A percentile compares a stretch with the other conserved stretches of the same genome.
Conservation (phyloP, 2,888 invertebrate genomes). For the Scaptomyza reducta region DNA sequence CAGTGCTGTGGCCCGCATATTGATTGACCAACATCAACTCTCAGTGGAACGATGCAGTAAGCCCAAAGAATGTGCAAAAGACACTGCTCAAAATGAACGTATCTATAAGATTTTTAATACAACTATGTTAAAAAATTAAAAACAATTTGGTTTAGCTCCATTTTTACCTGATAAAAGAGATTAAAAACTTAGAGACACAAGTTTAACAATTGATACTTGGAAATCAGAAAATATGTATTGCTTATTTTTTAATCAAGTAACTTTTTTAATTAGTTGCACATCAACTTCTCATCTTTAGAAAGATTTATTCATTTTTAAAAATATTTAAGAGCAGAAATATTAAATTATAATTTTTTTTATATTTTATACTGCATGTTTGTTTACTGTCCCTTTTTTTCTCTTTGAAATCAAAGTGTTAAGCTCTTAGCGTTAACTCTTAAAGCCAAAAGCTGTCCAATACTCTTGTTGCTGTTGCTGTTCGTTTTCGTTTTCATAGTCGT, state of each 20-base stretch:
- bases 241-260: too few relatives aligned
- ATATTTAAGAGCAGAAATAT: too few relatives aligned
- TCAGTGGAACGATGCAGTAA: slow-evolving; percentile 35
- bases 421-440: slow-evolving; percentile 30
- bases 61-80: slow-evolving; percentile 45
- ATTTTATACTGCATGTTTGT: not conserved
- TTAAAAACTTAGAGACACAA: too few relatives aligned
- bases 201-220: too few relatives aligned
- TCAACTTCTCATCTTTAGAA: too few relatives aligned
- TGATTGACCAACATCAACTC: slow-evolving; percentile 50
- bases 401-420: not conserved
- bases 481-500: slow-evolving; percentile 4
- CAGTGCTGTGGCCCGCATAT: slow-evolving; percentile 61
- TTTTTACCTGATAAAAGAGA: too few relatives aligned
- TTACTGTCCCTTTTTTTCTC: not conserved
- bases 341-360: too few relatives aligned
- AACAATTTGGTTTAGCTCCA: too few relatives aligned
- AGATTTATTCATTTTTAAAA: too few relatives aligned
- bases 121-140: not conserved
- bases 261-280: too few relatives aligned
- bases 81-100: slow-evolving; percentile 21
- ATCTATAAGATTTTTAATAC: slow-evolving; percentile 4
- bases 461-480: not conserved
- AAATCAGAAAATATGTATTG: too few relatives aligned
- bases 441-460: slow-evolving; percentile 10